Evolutionary conservation across 1,140 invertebrate species (phyloP), one percentile per base, ranked within the genome.

Genomic region (Penaeus chinensis): DNA sequence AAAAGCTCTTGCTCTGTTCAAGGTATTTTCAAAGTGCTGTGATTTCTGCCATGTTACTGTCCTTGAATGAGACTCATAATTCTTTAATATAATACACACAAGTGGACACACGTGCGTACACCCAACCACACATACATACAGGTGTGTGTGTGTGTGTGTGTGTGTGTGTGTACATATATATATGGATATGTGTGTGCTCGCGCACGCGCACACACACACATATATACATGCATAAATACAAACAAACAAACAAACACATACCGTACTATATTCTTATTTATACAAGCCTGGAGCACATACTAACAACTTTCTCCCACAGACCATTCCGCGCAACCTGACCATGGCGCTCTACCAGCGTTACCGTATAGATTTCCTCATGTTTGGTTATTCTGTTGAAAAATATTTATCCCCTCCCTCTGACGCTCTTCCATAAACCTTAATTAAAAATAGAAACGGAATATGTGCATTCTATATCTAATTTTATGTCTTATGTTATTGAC

Each of bases 291-390:
- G n/a, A 18, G 42, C 8, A 83, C 20, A 27, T 5, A 20, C 27
- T 74, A 63, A 61, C 19, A 37, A 4, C n/a, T 27, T 65, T 79
- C 22, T 54, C 22, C 42, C 20, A 13, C 85, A 86, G 85, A 61
- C 27, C 7, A 4, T 86, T 10, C 85, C 85, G 10, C 37, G 42
- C 7, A 71, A 61, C 37, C 63, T 86, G 65, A 86, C 66, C 20
- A 10, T 86, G 78, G 78, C 37, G 11, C 78, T 86, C 0, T 60
- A 86, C n/a, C 63, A 86, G 27, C 60, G 85, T 20, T 71, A 81
- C 20, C 63, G 66, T 8, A 27, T 86, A 18, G 85, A 86, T 42
- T 86, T 86, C 63, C 19, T 69, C 3, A 86, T 86, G 85, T 86
- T 86, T 61, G 85, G 65, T 11, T 86, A 86, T 32, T 24, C 60